Evolutionary conservation across 2,113 vertebrate species (phyloP), one percentile per base, ranked within the genome.

Genomic region (Arvicanthis niloticus): DNA sequence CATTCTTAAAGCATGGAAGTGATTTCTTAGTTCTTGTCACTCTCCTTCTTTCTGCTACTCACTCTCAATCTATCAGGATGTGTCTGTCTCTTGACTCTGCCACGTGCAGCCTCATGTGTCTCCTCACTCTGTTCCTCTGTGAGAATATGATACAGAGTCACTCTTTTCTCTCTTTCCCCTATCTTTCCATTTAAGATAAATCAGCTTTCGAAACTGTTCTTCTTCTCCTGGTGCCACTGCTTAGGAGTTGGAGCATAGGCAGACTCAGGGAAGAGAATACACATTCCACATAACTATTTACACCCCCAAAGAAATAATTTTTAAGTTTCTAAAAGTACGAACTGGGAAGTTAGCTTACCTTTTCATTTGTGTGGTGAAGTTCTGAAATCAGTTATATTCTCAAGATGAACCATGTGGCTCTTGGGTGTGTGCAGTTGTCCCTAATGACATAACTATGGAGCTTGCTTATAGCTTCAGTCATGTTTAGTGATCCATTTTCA

Each of bases 1-100:
- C 94, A 96, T 94, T 93, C 80, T 96, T 96, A 95, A 97, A 95
- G 91, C 94, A n/a, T 42, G 96, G 89, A 97, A 96, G 96, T 98
- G 98, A 98, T 98, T 97, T 96, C 97, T 98, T 96, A 95, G 95
- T 88, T 90, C 96, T 77, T 97, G 98, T 98, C 98, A 91, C n/a
- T 94, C 95, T 95, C 93, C 76, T 84, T 96, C 84, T 75, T 96
- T 93, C 89, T 88, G 11, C 93, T 70, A 88, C 95, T 97, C 94
- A 96, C 75, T 97, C 97, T 98, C 97, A 84, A 95, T 97, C 95
- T 93, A 72, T 96, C 94, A 95, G 92, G 48, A 75, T 70, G 29
- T 0, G 1, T 96, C 84, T 0, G 1, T 96, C 84, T 89, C 91
- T 85, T 37, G 70, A 40, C 70, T 85, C 89, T 15, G 5, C 40